Evolutionary conservation across 1,140 invertebrate genomes (phyloP).

Genomic region (Drosophila arawakana): DNA sequence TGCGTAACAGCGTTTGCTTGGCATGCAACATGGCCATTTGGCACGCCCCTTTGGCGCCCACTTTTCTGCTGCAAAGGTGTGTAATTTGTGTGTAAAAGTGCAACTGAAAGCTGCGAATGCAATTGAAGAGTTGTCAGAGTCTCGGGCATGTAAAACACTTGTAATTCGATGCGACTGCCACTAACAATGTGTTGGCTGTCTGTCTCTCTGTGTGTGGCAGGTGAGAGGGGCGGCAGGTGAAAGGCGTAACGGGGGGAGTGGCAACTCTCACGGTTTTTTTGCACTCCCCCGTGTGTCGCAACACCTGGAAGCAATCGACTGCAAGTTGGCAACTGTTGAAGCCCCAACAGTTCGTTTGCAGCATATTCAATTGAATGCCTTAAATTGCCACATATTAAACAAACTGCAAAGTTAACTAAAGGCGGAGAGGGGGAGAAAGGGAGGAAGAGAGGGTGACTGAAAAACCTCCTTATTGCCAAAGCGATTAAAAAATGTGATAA

Average conservation of each 20-base stretch:
- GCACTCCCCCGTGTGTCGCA: slow-evolving; percentile 18
- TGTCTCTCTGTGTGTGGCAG: slow-evolving; percentile 20
- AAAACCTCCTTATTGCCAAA: slow-evolving; percentile 26
- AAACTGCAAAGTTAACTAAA: not conserved
- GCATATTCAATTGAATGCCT: slow-evolving; percentile 58
- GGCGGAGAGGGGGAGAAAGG: slow-evolving; percentile 26
- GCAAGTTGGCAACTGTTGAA: slow-evolving; percentile 31
- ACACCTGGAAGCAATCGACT: slow-evolving; percentile 23
- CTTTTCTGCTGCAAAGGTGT: slow-evolving; percentile 10
- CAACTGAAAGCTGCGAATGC: slow-evolving; percentile 42
- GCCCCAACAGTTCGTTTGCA: slow-evolving; percentile 40
- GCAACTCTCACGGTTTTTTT: slow-evolving; percentile 15
- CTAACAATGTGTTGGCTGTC: slow-evolving; percentile 60
- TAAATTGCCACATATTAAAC: slow-evolving; percentile 63
- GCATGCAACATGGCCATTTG: slow-evolving; percentile 41
- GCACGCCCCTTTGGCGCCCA: slow-evolving; percentile 23
- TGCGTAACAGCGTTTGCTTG: slow-evolving; percentile 65
- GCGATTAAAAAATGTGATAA: not conserved
- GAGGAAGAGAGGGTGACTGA: not conserved
- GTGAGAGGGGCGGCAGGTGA: slow-evolving; percentile 20
- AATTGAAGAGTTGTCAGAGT: slow-evolving; percentile 55
- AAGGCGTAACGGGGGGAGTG: not conserved
- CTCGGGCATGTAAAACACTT: slow-evolving; percentile 61
- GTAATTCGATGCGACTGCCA: slow-evolving; percentile 65
- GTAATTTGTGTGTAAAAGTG: slow-evolving; percentile 19